Base-by-base conservation (phyloP, 1,140 invertebrate species). In the Drosophila repletoides region DNA sequence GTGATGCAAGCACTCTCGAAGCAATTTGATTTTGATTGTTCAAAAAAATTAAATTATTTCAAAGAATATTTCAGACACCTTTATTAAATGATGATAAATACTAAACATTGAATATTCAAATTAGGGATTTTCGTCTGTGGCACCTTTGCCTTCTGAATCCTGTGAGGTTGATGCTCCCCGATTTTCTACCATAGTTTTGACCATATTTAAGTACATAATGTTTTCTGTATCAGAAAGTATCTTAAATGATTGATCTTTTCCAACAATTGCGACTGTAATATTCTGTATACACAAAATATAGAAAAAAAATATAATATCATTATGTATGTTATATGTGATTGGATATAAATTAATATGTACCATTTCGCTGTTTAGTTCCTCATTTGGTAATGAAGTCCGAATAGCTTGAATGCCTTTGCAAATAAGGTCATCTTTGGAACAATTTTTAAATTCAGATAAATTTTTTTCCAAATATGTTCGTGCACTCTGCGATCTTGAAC, bases 391-490 rank as follows among this genome's bases (percentile, higher is more conserved):
- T 7, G 98, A 98, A 83, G 99, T 98, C 38, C 97, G 93, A 40
- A 99, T 92, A 28, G 98, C 97, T 64, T 96, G 92, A 17, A 99
- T 92, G 17, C 97, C 98, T 91, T 99, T 98, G 68, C 96, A 96
- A 9, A 99, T 95, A 33, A 99, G 90, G 40, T 99, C 96, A 66
- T 98, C 95, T 3, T 96, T 90, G 66, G 93, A 91, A 88, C 94
- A 94, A 12, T 93, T 92, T 24, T 43, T 41, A 90, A 99, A 97
- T 59, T 94, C 93, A 60, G 93, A 94, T 14, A 99, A 91, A 89
- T 99, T 94, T 76, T 97, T 98, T 90, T 99, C 98, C 43, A 99
- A 92, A 90, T 99, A 99, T 14, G 99, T 99, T 58, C 98, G 92
- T 17, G 99, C 98, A 75, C 97, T 98, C 90, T 99, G 99, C 1